Percentiles rank a stretch among this genome's conserved stretches.
Conservation (phyloP, 2,113 vertebrate genomes). For the Gallinago jamesoni region DNA sequence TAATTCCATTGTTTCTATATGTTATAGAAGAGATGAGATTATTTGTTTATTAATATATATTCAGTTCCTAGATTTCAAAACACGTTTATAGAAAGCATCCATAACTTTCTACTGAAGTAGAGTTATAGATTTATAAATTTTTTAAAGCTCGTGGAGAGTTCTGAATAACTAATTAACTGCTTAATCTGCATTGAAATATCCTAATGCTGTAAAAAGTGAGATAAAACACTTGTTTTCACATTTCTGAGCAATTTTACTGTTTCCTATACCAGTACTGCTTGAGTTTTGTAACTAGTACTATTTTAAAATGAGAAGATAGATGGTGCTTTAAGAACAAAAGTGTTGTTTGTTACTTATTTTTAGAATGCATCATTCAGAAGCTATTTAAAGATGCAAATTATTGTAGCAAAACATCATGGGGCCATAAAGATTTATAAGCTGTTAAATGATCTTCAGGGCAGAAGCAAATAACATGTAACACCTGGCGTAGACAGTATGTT, state of each 20-base stretch:
- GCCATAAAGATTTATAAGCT: constrained; percentile 71
- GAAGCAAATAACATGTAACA: constrained; percentile 73
- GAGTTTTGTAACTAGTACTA: background rate
- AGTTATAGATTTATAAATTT: background rate
- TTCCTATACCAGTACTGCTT: background rate
- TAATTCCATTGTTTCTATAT: background rate
- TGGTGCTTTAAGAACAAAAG: background rate
- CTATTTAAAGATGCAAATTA: constrained; percentile 34
- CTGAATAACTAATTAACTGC: background rate
- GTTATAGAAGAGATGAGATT: background rate
- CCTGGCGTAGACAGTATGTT: constrained; percentile 69
- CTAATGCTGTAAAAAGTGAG: background rate
- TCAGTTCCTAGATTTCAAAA: background rate
- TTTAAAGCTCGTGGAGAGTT: background rate
- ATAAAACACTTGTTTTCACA: background rate
- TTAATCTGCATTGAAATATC: background rate
- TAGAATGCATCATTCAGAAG: background rate
- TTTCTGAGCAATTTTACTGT: background rate
- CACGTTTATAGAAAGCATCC: background rate
- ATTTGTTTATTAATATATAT: background rate
- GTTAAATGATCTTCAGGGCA: constrained; percentile 68
- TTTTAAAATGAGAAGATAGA: background rate
- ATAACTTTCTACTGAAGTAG: background rate
- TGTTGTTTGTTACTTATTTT: background rate
- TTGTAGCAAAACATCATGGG: constrained; percentile 16